phyloP scores from a whole-genome alignment of 2,888 invertebrate species.

The Drosophila pegasa region DNA sequence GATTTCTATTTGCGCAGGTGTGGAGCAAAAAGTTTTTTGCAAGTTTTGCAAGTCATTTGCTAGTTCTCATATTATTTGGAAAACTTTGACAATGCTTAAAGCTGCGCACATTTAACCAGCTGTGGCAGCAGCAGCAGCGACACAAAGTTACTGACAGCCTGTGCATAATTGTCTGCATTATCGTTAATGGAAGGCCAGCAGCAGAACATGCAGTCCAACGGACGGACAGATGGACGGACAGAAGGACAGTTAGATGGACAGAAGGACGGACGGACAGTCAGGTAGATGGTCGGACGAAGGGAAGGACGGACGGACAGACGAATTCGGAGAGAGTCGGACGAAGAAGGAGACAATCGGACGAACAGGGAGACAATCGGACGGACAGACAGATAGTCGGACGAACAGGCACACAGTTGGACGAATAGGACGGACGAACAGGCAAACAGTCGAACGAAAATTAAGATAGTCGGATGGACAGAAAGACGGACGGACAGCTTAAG shows the following conservation, averaged over 20 bases:
- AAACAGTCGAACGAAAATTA: too few relatives aligned
- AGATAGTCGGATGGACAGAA: too few relatives aligned
- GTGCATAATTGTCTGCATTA: slow-evolving; percentile 36
- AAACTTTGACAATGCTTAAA: slow-evolving; percentile 23
- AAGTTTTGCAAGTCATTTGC: slow-evolving; percentile 26
- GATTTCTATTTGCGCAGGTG: slow-evolving; percentile 1
- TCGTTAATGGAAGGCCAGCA: slow-evolving; percentile 18
- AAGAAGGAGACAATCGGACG: too few relatives aligned
- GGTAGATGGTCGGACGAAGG: too few relatives aligned
- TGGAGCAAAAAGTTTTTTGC: neutral
- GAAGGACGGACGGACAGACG: too few relatives aligned
- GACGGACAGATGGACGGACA: neutral
- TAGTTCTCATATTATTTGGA: slow-evolving; percentile 6
- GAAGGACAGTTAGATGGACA: neutral
- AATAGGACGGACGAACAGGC: too few relatives aligned
- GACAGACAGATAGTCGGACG: too few relatives aligned
- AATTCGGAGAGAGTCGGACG: too few relatives aligned
- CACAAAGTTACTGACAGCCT: neutral
- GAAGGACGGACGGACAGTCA: neutral
- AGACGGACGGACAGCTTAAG: too few relatives aligned
- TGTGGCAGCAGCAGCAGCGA: neutral
- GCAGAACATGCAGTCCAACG: neutral
- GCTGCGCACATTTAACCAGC: slow-evolving; percentile 9
- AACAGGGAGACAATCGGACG: too few relatives aligned
- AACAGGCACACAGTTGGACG: too few relatives aligned